These are phyloP conservation scores for Oryzias woworae DNA, from an alignment of 2,113 vertebrate species.

Conservation along the genomic window DNA sequence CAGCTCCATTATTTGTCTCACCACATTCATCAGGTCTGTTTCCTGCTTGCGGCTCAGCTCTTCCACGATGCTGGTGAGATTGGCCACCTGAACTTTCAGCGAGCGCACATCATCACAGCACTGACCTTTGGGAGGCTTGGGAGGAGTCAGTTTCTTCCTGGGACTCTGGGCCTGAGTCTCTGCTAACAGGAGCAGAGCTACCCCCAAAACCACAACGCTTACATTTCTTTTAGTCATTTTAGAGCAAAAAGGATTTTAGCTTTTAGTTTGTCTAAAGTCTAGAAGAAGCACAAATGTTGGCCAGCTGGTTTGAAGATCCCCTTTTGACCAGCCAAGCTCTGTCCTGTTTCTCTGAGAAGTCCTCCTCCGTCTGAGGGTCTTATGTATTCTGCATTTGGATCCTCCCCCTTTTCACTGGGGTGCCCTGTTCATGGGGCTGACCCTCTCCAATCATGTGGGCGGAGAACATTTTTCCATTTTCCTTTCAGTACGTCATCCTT, in stretches of 20 bases:
- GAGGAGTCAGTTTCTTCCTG: conserved; percentile 69
- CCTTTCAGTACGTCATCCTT: conserved; percentile 61
- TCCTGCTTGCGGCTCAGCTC: conserved; percentile 90
- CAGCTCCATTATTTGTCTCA: conserved; percentile 91
- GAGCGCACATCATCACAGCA: conserved; percentile 90
- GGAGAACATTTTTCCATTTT: conserved; percentile 49
- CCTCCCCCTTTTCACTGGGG: conserved; percentile 76
- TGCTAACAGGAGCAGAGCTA: conserved; percentile 62
- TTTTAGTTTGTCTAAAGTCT: too few species aligned
- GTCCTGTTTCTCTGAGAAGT: conserved; percentile 60
- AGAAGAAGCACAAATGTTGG: conserved; percentile 7
- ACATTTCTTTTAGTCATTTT: conserved; percentile 69
- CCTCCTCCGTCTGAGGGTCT: conserved; percentile 80
- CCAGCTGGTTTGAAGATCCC: conserved; percentile 38
- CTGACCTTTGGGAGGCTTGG: conserved; percentile 64
- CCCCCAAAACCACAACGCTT: conserved; percentile 38
- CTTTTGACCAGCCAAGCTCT: conserved; percentile 51
- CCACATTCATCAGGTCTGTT: conserved; percentile 81
- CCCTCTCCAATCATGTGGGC: conserved; percentile 68
- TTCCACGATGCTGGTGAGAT: conserved; percentile 85
- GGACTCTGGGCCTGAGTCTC: conserved; percentile 79
- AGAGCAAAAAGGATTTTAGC: conserved; percentile 5
- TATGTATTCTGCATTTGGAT: conserved; percentile 87
- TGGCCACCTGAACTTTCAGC: conserved; percentile 89
- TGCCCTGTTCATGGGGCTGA: conserved; percentile 56